Conservation (phyloP, 2,113 vertebrate species). For the Heterochromis multidens region DNA sequence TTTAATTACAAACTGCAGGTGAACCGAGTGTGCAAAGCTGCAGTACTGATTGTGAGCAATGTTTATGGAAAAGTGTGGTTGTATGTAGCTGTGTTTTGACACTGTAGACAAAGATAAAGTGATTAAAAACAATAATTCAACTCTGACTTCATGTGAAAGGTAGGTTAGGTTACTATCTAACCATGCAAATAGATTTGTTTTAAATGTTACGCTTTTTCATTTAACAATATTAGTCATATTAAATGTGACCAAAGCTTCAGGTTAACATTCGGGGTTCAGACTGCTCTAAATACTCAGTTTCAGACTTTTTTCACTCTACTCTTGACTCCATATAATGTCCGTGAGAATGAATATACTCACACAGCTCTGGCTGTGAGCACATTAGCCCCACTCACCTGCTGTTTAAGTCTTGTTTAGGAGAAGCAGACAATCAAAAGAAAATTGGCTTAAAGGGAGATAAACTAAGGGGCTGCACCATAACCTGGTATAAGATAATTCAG, state of each 20-base stretch:
- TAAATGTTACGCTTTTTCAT: neutral
- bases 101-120: neutral
- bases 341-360: neutral
- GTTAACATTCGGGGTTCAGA: neutral
- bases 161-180: neutral
- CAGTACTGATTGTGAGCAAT: neutral
- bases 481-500: neutral
- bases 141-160: neutral
- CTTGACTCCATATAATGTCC: neutral
- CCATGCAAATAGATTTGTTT: neutral
- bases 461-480: neutral
- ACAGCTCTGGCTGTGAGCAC: neutral
- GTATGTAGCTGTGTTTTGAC: neutral
- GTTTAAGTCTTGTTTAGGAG: neutral
- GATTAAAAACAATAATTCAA: neutral
- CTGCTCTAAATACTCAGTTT: neutral
- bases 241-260: no score
- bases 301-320: neutral
- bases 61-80: conserved; percentile 16
- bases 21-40: conserved; percentile 25
- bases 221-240: neutral
- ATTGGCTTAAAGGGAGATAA: neutral
- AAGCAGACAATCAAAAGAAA: neutral
- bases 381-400: neutral
- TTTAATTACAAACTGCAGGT: conserved; percentile 63